Evolutionary conservation across 2,888 invertebrate species (phyloP), one percentile per base, ranked within the genome.

Genomic region (Amphiduros pacificus): DNA sequence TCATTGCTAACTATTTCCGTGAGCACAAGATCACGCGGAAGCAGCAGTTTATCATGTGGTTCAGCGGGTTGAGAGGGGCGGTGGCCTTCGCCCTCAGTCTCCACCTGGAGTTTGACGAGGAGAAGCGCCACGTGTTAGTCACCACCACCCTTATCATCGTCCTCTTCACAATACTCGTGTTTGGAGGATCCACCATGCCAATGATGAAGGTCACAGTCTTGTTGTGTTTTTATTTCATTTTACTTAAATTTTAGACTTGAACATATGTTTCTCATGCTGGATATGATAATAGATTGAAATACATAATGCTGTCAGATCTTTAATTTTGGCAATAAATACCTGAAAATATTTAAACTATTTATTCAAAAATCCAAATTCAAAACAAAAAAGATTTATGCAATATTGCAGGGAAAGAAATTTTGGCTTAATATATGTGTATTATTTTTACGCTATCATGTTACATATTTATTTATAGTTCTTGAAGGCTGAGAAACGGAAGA

Each of bases 41-140:
- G 84, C 97, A 95, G 94, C 96, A 96, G 89, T 96, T 97, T 77
- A 95, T 98, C 64, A 98, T 98, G 97, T 98, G 97, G 97, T 97
- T 97, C 82, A 95, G 95, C 81, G 92, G 97, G 51, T 84, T 98
- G 66, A 87, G 98, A 61, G 98, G 98, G 40, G 98, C 98, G 9
- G 96, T 99, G 81, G 97, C 98, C 0, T 99, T 99, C 84, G 98
- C 98, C 1, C 85, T 99, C 24, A 95, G 96, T 0, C 87, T 99
- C 58, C 97, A 99, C 85, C 87, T 98, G 77, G 81, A 82, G 53
- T 71, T 79, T 69, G 91, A 93, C 79, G 73, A 74, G 32, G 95
- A 97, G 84, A 96, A 94, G 0, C 88, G 96, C 5, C 93, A 94
- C 79, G 95, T 99, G 26, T 91, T 99, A 61, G 95, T 99, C 61